A percentile compares a stretch with the other conserved stretches of the same genome.
Evolutionary conservation across 2,888 invertebrate genomes (phyloP).

Genomic region (Callosobruchus maculatus): DNA sequence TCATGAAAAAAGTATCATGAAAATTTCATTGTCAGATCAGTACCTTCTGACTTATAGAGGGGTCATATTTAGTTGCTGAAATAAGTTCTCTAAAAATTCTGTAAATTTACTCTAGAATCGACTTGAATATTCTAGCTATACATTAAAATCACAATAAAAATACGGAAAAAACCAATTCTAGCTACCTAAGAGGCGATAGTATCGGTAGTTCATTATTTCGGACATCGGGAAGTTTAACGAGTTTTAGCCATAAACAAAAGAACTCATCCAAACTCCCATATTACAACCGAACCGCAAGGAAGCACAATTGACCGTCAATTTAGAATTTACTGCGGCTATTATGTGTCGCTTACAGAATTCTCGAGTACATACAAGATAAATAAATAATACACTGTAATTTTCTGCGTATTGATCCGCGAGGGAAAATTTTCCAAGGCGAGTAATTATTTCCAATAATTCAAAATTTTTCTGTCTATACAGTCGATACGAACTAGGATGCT

Average conservation of each 20-base stretch:
- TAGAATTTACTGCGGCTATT: not conserved
- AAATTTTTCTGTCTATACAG: not conserved
- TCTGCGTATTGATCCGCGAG: not conserved
- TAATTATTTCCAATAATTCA: not conserved
- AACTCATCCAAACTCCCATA: not conserved
- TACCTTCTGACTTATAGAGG: too few species aligned
- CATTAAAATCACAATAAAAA: not conserved
- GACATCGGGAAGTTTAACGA: not conserved
- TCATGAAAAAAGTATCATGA: too few species aligned
- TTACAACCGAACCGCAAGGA: not conserved
- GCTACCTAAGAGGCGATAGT: not conserved
- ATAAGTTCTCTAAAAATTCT: too few species aligned
- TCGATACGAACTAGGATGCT: not conserved
- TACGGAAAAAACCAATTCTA: not conserved
- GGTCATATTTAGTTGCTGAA: too few species aligned
- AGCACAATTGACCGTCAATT: not conserved
- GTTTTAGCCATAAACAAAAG: not conserved
- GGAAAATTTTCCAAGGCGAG: not conserved
- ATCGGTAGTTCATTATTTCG: not conserved
- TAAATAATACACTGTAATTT: not conserved
- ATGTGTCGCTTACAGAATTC: not conserved
- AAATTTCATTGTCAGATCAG: too few species aligned
- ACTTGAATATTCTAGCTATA: not conserved
- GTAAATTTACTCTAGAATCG: not conserved
- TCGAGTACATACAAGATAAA: not conserved